Conservation (phyloP, 2,797 vertebrate species). For the Lagorchestes hirsutus region DNA sequence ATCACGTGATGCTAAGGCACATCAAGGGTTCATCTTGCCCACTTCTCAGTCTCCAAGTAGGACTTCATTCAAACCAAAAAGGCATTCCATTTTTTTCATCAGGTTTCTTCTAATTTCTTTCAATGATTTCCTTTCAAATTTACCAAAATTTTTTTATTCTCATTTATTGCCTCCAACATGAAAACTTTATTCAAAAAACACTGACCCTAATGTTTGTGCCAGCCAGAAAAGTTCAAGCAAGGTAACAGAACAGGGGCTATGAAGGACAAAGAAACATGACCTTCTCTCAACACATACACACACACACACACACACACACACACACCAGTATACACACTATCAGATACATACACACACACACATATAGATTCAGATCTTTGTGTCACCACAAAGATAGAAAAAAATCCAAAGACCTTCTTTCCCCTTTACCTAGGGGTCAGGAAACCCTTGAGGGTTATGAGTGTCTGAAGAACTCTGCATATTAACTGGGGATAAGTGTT, state of each 20-base stretch:
- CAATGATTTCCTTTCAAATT: neutral
- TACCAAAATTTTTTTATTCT: neutral
- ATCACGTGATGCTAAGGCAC: neutral
- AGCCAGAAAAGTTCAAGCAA: neutral
- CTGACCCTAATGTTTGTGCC: neutral
- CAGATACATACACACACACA: neutral
- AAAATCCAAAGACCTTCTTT: neutral
- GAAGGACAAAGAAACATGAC: neutral
- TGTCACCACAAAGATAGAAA: neutral
- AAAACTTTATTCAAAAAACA: neutral
- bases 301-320: neutral
- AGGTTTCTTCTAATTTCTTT: neutral
- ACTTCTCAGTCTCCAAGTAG: neutral
- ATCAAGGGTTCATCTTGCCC: neutral
- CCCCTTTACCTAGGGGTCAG: neutral
- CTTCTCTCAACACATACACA: neutral
- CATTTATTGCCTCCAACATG: neutral
- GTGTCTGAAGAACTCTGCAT: neutral
- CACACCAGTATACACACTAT: neutral
- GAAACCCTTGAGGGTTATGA: neutral
- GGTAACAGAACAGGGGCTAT: neutral
- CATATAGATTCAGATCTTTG: neutral
- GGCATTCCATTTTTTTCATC: neutral
- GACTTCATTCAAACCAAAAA: neutral
- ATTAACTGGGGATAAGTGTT: neutral